These are phyloP conservation scores for Labia minor DNA, from an alignment of 2,888 invertebrate species.

Conservation along the genomic window DNA sequence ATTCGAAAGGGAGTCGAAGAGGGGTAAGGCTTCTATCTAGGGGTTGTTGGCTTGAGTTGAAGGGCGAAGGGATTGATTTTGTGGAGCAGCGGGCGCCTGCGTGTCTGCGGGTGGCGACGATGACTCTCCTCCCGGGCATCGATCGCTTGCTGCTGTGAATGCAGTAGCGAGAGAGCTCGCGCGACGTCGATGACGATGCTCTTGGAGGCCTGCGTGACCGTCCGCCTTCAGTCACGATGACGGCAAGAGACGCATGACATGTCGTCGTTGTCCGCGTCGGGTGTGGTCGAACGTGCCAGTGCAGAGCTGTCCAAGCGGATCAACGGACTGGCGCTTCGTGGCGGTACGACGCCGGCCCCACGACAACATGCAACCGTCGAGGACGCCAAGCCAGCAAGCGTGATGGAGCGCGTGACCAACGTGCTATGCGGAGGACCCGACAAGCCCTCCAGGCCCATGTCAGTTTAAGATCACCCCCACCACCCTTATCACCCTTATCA, in stretches of 20 bases:
- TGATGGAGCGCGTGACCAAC: constrained; percentile 79
- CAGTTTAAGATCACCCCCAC: no score
- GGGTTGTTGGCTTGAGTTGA: no score
- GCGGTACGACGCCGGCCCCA: constrained; percentile 34
- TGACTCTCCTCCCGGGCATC: neutral
- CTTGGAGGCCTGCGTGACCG: neutral
- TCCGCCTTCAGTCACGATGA: neutral
- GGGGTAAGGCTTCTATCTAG: no score
- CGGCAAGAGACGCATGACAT: constrained; percentile 18
- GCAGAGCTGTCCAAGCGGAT: constrained; percentile 82
- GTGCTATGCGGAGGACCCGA: constrained; percentile 67
- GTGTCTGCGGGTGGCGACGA: neutral
- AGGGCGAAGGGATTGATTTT: no score
- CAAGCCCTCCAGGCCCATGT: constrained; percentile 39
- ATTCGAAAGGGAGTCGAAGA: no score
- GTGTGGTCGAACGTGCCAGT: constrained; percentile 83
- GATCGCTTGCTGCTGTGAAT: no score
- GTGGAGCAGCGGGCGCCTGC: neutral
- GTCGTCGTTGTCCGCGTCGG: constrained; percentile 72
- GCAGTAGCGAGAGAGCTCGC: no score
- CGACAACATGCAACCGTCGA: constrained; percentile 31
- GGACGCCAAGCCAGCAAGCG: constrained; percentile 45
- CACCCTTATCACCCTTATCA: constrained; percentile 25
- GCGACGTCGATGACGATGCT: neutral
- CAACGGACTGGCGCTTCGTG: constrained; percentile 64